A percentile compares a stretch with the other conserved stretches of the same genome.
These are phyloP conservation scores for Streblospio benedicti DNA, from an alignment of 1,140 invertebrate species.

Conservation along the genomic window DNA sequence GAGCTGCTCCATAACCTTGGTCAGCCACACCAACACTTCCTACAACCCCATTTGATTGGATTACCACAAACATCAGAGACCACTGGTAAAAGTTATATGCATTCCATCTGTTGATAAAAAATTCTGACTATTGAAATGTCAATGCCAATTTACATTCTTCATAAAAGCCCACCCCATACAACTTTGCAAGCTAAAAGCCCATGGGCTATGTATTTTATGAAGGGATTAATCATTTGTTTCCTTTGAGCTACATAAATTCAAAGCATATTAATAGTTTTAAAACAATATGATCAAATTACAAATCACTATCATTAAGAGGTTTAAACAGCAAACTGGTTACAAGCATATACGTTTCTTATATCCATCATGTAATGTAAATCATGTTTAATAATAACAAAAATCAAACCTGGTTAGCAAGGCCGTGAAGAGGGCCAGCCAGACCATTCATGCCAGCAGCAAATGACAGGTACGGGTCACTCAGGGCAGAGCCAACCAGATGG, in stretches of 20 bases:
- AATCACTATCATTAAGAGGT: neutral
- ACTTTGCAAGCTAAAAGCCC: too few relatives aligned
- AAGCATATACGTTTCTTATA: too few relatives aligned
- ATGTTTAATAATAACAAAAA: too few relatives aligned
- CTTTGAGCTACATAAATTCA: neutral
- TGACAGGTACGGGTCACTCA: constrained; percentile 88
- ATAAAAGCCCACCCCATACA: too few relatives aligned
- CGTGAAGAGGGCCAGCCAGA: constrained; percentile 88
- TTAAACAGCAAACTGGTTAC: neutral
- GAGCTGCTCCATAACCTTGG: constrained; percentile 59
- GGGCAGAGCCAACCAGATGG: constrained; percentile 86
- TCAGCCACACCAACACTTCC: constrained; percentile 48
- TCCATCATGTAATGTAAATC: too few relatives aligned
- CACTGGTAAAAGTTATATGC: too few relatives aligned
- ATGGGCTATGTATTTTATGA: too few relatives aligned
- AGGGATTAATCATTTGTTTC: neutral
- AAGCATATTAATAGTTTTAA: neutral
- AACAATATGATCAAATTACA: neutral
- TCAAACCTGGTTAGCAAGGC: constrained; percentile 78
- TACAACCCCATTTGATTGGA: constrained; percentile 26
- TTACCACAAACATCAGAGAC: neutral
- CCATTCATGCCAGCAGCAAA: constrained; percentile 92
- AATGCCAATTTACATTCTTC: too few relatives aligned
- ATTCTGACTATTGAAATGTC: too few relatives aligned
- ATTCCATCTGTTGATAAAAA: too few relatives aligned